Base-by-base conservation (phyloP, 2,888 invertebrate genomes). In the Heliconius erato region DNA sequence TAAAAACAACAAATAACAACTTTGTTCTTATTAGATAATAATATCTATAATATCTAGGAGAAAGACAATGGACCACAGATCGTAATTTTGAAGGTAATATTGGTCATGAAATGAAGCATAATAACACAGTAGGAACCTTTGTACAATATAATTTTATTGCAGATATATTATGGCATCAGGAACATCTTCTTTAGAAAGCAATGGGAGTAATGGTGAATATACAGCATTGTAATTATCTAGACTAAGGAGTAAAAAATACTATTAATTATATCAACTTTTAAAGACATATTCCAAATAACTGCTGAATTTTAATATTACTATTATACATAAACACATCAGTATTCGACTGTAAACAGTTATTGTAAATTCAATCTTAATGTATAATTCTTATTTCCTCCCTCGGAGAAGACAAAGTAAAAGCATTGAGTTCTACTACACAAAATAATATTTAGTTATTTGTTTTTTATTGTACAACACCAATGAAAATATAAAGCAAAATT, bases 181-280 rank as follows among this genome's bases (percentile, higher is more conserved):
- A 89, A 97, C 97, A 92, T 97, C 98, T 90, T 98, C 98, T 88
- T 95, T 98, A 95, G 98, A 97, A 92, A 97, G 97, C 93, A 97
- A 97, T 93, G 97, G 97, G 91, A 97, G 97, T 93, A 97, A 97
- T 96, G 97, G 97, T 97, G 82, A 85, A 82, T 28, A 54, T 26
- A 54, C 1, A 59, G 23, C 74, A 40, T n/a, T 72, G 1, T 72
- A 14, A n/a, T n/a, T 26, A 14, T 19, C 6, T 7, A 44, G 71
- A 72, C n/a, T 63, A 63, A 12, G n/a, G 54, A 74, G 49, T 16
- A 19, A 5, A 28, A 4, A 3, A 44, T 4, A 26, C 2, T 44
- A 14, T 3, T 67, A 28, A 12, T 65, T 67, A 67, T 28, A 68
- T 68, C 23, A 35, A 69, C 35, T 35, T 69, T 23, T 9, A 16